Base-by-base conservation (phyloP, 2,797 vertebrate genomes). In the Ctenochaetus hawaiiensis region DNA sequence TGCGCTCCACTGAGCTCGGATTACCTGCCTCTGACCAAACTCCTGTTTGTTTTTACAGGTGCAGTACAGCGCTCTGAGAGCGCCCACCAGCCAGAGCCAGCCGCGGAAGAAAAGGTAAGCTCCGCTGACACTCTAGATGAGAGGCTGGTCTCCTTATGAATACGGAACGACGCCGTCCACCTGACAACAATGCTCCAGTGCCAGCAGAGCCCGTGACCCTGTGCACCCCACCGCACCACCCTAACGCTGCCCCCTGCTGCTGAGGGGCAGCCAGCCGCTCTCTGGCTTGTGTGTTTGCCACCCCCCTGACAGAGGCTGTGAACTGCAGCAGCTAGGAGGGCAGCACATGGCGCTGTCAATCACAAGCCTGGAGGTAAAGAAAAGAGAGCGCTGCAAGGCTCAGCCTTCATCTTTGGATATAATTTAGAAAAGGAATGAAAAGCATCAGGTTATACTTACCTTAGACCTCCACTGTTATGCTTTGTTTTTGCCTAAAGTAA, bases 41-140 rank as follows among this genome's bases (percentile, higher is more conserved):
- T 94, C 87, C 95, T 97, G 90, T 96, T 96, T 99, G 97, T 98
- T 98, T 98, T 97, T 94, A 96, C 97, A 99, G 98, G 98, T 99
- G 97, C 98, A 98, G 95, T 95, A 96, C 22, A 92, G 96, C 59
- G 96, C 96, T 90, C 87, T 96, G 93, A 97, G 94, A 93, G 95
- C 92, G 87, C 91, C 93, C 92, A 93, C 94, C 92, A 88, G 91
- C 91, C 96, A 96, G 88, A 96, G 92, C 84, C 96, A 96, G 84
- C 75, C 94, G 18, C 96, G 96, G 89, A 99, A 93, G 96, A 99
- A 96, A 91, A 93, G 94, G 87, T 97, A 95, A 4, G 76, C 89
- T 0, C 89, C 83, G 1, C 89, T 3, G 93, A 92, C 76, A 56
- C 45, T 68, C 62, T 22, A 80, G 82, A 85, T 88, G 20, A 90